Percentiles rank a stretch among this genome's conserved stretches.
These are phyloP conservation scores for Arrhopalites spinosus DNA, from an alignment of 2,888 invertebrate genomes.

Conservation along the genomic window DNA sequence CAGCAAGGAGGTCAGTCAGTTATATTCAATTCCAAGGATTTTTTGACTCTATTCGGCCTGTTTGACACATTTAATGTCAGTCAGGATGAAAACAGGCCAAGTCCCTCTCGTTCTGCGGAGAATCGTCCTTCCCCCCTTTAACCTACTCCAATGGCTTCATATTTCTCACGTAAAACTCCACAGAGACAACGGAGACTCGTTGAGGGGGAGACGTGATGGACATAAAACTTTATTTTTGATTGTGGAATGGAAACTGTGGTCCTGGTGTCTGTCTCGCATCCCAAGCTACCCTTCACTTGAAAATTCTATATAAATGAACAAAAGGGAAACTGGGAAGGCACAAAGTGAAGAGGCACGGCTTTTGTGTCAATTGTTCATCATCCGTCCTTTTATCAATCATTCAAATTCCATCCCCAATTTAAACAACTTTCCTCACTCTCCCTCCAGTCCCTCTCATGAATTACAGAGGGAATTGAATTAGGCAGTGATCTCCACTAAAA, in stretches of 20 bases:
- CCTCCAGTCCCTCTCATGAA: too few relatives aligned
- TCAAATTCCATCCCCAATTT: too few relatives aligned
- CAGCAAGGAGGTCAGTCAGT: constrained; percentile 19
- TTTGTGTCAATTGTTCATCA: too few relatives aligned
- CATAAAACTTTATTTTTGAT: neutral
- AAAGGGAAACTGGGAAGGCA: too few relatives aligned
- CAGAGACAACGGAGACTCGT: neutral
- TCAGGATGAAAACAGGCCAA: neutral
- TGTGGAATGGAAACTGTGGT: neutral
- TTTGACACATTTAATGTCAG: constrained; percentile 22
- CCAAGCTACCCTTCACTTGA: neutral
- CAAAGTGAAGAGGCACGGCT: too few relatives aligned
- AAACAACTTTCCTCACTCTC: too few relatives aligned
- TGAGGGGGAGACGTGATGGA: neutral
- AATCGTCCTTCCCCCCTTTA: neutral
- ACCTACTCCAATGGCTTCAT: constrained; percentile 6
- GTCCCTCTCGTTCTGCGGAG: neutral
- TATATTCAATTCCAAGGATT: constrained; percentile 12
- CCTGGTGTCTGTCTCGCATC: neutral
- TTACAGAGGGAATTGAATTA: too few relatives aligned
- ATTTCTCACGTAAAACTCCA: constrained; percentile 16
- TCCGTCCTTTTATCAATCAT: too few relatives aligned
- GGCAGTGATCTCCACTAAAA: too few relatives aligned
- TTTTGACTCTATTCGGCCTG: constrained; percentile 1
- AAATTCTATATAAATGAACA: too few relatives aligned